phyloP scores from a whole-genome alignment of 2,113 vertebrate species.

The Columbina picui region DNA sequence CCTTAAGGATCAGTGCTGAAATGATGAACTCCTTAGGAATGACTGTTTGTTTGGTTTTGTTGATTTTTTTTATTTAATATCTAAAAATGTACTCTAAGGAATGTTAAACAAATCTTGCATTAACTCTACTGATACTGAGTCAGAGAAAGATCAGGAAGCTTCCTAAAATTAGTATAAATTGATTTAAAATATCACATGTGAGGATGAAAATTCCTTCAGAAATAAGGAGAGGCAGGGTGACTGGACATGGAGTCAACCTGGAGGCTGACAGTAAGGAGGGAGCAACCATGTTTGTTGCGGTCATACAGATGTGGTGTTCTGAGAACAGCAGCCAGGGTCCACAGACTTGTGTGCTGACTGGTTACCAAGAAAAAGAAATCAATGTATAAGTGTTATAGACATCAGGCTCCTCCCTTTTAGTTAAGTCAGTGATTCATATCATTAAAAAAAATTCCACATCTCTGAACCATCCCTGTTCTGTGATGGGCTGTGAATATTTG shows the following conservation, averaged over 20 bases:
- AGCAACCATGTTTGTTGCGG: not conserved
- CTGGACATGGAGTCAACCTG: not conserved
- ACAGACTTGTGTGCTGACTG: rapidly evolving
- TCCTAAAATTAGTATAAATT: not conserved
- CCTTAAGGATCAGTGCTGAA: not conserved
- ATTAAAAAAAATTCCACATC: not conserved
- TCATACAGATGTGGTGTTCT: not conserved
- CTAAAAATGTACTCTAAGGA: not conserved
- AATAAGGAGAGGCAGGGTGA: not conserved
- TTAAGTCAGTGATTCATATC: not conserved
- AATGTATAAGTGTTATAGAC: not conserved
- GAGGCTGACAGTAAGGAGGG: not conserved
- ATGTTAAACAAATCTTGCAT: not conserved
- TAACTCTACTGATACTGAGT: not conserved
- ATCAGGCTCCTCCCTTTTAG: not conserved
- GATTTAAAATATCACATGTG: not conserved
- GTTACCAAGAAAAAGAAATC: not conserved
- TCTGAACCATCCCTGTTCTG: not conserved
- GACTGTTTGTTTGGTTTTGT: not conserved
- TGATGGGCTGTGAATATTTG: not conserved
- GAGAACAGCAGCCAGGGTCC: not conserved
- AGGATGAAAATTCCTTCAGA: not conserved
- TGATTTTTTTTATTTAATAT: not conserved
- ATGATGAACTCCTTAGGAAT: not conserved
- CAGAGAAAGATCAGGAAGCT: not conserved